Percentiles rank a stretch among this genome's conserved stretches.
These are phyloP conservation scores for Drosophila rhopaloa DNA, from an alignment of 1,140 invertebrate genomes.

Conservation along the genomic window DNA sequence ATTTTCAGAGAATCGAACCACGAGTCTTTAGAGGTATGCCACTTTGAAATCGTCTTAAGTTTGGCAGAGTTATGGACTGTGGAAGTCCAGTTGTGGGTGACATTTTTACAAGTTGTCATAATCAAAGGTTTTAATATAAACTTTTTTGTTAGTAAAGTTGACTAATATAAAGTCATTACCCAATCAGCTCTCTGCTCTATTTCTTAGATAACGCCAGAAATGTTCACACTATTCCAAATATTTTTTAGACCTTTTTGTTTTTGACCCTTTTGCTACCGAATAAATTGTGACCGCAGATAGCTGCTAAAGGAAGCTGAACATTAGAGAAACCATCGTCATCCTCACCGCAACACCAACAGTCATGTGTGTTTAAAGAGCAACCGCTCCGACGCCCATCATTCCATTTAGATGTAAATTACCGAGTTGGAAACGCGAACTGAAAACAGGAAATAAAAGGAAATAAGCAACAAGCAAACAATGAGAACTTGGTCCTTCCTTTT, in stretches of 20 bases:
- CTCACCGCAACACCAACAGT: conserved; percentile 9
- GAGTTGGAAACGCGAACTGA: conserved; percentile 36
- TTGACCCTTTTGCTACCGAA: conserved; percentile 10
- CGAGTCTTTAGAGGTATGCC: too few species aligned
- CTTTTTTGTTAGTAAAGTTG: too few species aligned
- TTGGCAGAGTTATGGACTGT: too few species aligned
- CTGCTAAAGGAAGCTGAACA: conserved; percentile 23
- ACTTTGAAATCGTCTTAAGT: too few species aligned
- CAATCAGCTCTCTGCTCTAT: too few species aligned
- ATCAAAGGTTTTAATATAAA: too few species aligned
- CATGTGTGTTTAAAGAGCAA: conserved; percentile 51
- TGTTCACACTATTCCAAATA: background rate
- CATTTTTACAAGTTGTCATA: too few species aligned
- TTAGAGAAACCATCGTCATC: conserved; percentile 8
- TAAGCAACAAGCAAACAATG: conserved; percentile 50
- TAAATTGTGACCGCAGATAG: conserved; percentile 30
- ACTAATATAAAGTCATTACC: too few species aligned
- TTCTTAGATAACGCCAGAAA: too few species aligned
- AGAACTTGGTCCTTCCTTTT: conserved; percentile 14
- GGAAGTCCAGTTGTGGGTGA: too few species aligned
- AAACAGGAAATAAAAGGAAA: conserved; percentile 66
- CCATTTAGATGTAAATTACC: conserved; percentile 69
- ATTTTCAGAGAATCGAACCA: too few species aligned
- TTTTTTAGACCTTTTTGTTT: background rate
- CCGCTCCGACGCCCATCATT: conserved; percentile 55